Percentiles rank a stretch among this genome's conserved stretches.
Evolutionary conservation across 2,888 invertebrate genomes (phyloP).

Genomic region (Rhodophaea formosa): DNA sequence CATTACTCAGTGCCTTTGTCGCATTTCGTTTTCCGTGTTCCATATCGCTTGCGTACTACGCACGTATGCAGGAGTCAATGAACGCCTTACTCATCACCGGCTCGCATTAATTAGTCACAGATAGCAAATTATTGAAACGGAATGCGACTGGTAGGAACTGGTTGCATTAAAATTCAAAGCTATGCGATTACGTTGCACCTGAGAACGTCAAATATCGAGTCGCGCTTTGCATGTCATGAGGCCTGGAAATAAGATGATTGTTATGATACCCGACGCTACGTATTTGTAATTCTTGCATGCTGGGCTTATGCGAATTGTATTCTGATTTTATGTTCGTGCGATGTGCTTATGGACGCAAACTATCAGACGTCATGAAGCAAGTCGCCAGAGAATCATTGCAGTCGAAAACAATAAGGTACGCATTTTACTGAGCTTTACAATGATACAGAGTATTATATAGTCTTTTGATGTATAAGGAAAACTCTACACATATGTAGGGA

Average conservation of each 20-base stretch:
- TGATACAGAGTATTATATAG: no score
- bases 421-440: no score
- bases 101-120: constrained; percentile 16
- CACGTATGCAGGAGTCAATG: constrained; percentile 15
- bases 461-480: no score
- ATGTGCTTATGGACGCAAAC: no score
- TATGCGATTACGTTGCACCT: not conserved
- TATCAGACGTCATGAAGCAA: no score
- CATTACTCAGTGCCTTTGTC: not conserved
- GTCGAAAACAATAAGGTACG: no score
- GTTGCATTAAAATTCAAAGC: constrained; percentile 11
- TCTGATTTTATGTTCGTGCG: not conserved
- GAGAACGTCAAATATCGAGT: not conserved
- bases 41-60: not conserved
- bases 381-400: no score
- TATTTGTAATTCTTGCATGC: not conserved
- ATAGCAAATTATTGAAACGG: constrained; percentile 9
- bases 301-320: not conserved
- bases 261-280: not conserved
- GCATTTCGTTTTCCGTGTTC: constrained; percentile 8
- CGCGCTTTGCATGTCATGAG: not conserved
- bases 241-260: not conserved
- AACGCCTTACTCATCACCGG: constrained; percentile 16
- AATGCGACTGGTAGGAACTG: constrained; percentile 10
- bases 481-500: no score